Conservation (phyloP, 2,113 vertebrate genomes). For the Sprattus sprattus region DNA sequence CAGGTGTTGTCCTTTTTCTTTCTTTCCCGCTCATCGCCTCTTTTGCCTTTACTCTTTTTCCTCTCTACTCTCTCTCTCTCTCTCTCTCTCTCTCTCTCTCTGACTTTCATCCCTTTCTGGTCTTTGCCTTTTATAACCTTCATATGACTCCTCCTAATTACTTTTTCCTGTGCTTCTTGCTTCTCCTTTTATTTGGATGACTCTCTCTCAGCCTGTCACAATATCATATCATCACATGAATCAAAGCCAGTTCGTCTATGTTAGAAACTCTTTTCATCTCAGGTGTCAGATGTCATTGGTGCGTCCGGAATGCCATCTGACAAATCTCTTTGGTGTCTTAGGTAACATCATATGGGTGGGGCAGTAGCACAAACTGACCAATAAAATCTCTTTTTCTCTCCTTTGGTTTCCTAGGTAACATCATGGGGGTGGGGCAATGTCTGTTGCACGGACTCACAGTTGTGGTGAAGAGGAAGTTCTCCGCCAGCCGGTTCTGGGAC, state of each 20-base stretch:
- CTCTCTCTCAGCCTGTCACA: not conserved
- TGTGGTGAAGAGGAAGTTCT: slow-evolving; percentile 86
- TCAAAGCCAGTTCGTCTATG: not conserved
- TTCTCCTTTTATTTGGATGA: not conserved
- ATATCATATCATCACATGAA: not conserved
- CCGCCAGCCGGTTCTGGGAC: slow-evolving; percentile 86
- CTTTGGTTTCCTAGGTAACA: slow-evolving; percentile 73
- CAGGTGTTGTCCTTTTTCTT: too few relatives aligned
- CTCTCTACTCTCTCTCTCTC: not conserved
- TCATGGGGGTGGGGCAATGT: slow-evolving; percentile 88
- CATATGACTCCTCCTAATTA: too few relatives aligned
- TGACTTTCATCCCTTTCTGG: too few relatives aligned
- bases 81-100: too few relatives aligned
- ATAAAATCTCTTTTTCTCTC: not conserved
- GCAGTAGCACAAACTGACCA: not conserved
- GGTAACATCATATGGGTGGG: too few relatives aligned
- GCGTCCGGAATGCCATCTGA: too few relatives aligned
- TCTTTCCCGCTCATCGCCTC: too few relatives aligned
- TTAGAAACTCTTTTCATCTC: not conserved
- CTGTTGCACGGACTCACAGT: slow-evolving; percentile 83
- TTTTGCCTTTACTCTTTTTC: not conserved
- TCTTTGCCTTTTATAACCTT: too few relatives aligned
- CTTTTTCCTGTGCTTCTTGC: too few relatives aligned
- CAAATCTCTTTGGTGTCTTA: too few relatives aligned
- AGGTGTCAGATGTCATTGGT: too few relatives aligned